These are phyloP conservation scores for Lithosia quadra DNA, from an alignment of 2,888 invertebrate genomes.

Conservation along the genomic window DNA sequence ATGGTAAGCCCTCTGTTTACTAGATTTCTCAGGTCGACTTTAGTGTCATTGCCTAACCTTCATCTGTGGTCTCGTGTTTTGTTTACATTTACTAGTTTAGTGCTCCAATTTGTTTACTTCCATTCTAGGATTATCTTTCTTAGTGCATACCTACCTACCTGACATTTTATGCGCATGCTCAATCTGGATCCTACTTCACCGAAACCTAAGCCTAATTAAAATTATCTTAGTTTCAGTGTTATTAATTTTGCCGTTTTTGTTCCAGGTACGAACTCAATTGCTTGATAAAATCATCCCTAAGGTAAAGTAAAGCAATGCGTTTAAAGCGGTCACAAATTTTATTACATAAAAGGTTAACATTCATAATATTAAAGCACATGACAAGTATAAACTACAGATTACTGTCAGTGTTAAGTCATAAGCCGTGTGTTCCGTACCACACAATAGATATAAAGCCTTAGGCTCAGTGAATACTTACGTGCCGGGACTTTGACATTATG, in stretches of 20 bases:
- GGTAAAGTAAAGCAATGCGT: not conserved
- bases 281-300: not conserved
- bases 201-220: too few relatives aligned
- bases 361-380: not conserved
- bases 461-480: not conserved
- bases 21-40: too few relatives aligned
- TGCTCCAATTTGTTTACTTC: too few relatives aligned
- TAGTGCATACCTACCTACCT: too few relatives aligned
- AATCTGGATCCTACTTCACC: too few relatives aligned
- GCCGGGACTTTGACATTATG: not conserved
- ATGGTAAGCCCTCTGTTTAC: too few relatives aligned
- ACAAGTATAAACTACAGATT: constrained; percentile 1
- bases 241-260: not conserved
- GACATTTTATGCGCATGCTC: too few relatives aligned
- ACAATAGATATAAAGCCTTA: not conserved
- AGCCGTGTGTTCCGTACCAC: not conserved
- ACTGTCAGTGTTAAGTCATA: constrained; percentile 1
- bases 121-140: too few relatives aligned
- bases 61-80: too few relatives aligned
- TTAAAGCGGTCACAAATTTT: not conserved
- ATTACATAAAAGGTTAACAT: not conserved
- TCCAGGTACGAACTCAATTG: not conserved
- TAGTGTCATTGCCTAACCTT: too few relatives aligned
- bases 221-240: too few relatives aligned
- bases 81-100: too few relatives aligned